Conservation (phyloP, 2,113 vertebrate species). For the Puffinus mauretanicus region DNA sequence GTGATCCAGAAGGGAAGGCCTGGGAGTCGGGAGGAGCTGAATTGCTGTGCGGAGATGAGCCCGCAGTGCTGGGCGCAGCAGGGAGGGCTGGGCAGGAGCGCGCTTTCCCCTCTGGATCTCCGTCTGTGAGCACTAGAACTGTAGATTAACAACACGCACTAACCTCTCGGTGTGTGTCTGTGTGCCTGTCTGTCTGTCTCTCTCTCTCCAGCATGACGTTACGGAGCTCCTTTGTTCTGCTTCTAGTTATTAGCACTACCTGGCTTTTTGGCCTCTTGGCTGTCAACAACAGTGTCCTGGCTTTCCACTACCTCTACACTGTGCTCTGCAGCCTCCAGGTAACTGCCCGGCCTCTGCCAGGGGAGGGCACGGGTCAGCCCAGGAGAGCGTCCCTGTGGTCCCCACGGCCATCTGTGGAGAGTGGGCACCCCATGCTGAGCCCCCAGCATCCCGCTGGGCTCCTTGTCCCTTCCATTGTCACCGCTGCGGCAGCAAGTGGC, state of each 20-base stretch:
- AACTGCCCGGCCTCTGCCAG: not conserved
- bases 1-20: conserved; percentile 40
- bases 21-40: not conserved
- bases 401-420: not conserved
- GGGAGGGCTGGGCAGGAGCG: not conserved
- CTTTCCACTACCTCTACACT: conserved; percentile 97
- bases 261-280: conserved; percentile 98
- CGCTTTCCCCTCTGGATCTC: conserved; percentile 15
- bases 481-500: not conserved
- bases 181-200: conserved; percentile 54
- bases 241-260: conserved; percentile 91
- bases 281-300: conserved; percentile 97
- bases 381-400: not conserved
- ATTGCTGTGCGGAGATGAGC: not conserved
- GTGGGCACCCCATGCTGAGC: not conserved
- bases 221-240: conserved; percentile 91
- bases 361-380: not conserved
- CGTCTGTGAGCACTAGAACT: not conserved
- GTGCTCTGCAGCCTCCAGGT: conserved; percentile 95
- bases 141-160: conserved; percentile 37
- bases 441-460: not conserved
- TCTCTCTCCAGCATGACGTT: conserved; percentile 84
- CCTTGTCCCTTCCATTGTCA: not conserved
- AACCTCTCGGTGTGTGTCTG: conserved; percentile 20
- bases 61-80: not conserved